Evolutionary conservation across 2,888 invertebrate species (phyloP).

Genomic region (Campaea margaritaria): DNA sequence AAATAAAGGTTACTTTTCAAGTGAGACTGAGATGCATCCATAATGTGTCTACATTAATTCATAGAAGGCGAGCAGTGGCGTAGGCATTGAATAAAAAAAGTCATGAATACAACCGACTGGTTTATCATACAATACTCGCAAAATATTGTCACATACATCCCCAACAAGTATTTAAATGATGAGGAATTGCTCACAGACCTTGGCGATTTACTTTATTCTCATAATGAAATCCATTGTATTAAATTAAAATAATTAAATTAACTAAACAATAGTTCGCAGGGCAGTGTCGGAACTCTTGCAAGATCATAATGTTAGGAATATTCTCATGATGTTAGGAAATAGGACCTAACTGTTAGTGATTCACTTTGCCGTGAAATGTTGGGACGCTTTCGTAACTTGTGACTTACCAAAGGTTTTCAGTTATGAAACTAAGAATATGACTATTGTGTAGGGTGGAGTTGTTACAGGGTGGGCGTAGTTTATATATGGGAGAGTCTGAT

Average conservation of each 20-base stretch:
- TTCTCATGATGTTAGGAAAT: constrained; percentile 45
- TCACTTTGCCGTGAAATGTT: constrained; percentile 21
- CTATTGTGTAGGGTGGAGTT: too few species aligned
- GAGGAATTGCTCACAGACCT: constrained; percentile 32
- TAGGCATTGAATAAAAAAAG: constrained; percentile 13
- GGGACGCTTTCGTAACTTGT: constrained; percentile 8
- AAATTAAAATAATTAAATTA: constrained; percentile 43
- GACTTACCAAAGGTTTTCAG: constrained; percentile 4
- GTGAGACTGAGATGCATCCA: background rate
- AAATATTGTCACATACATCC: constrained; percentile 26
- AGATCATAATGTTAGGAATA: constrained; percentile 37
- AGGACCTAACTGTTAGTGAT: constrained; percentile 27
- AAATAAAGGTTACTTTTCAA: too few species aligned
- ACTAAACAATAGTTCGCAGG: constrained; percentile 48
- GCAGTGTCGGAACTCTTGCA: constrained; percentile 44
- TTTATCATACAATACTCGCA: constrained; percentile 38
- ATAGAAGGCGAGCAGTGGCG: constrained; percentile 10
- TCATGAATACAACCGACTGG: background rate
- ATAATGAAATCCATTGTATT: constrained; percentile 45
- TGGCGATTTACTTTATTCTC: constrained; percentile 42
- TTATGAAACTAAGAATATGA: background rate
- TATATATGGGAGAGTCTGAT: too few species aligned
- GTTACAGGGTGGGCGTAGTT: too few species aligned
- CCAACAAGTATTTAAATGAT: constrained; percentile 19
- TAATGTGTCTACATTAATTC: constrained; percentile 2